Evolutionary conservation across 1,140 invertebrate genomes (phyloP).

Genomic region (Ruditapes philippinarum): DNA sequence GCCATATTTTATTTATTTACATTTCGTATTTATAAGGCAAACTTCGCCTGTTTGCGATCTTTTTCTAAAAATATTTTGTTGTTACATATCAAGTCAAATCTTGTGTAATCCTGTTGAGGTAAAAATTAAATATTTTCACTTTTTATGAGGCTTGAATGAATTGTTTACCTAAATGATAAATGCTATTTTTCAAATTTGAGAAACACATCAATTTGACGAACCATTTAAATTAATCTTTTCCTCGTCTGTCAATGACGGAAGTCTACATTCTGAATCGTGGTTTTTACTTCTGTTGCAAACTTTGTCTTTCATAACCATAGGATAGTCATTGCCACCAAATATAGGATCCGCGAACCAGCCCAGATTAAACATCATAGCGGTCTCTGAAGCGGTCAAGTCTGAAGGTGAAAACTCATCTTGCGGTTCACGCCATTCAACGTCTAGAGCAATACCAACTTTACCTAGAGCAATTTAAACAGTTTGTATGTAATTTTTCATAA

Average conservation of each 20-base stretch:
- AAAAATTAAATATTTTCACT: no score
- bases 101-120: no score
- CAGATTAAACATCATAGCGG: slow-evolving; percentile 71
- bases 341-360: slow-evolving; percentile 82
- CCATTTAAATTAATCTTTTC: slow-evolving; percentile 61
- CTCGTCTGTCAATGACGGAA: slow-evolving; percentile 48
- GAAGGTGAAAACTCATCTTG: slow-evolving; percentile 38
- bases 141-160: no score
- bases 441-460: slow-evolving; percentile 55
- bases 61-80: no score
- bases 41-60: no score
- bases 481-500: no score
- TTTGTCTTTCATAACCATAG: slow-evolving; percentile 71
- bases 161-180: no score
- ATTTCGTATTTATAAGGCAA: no score
- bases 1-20: no score
- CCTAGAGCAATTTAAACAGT: slow-evolving; percentile 34
- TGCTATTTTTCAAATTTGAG: no score
- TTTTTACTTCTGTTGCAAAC: slow-evolving; percentile 52
- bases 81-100: no score
- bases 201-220: no score
- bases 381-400: slow-evolving; percentile 65
- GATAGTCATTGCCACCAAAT: slow-evolving; percentile 80
- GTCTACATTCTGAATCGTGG: slow-evolving; percentile 39
- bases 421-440: slow-evolving; percentile 59